Evolutionary conservation across 2,113 vertebrate genomes (phyloP).

Genomic region (Hippocampus barbouri): DNA sequence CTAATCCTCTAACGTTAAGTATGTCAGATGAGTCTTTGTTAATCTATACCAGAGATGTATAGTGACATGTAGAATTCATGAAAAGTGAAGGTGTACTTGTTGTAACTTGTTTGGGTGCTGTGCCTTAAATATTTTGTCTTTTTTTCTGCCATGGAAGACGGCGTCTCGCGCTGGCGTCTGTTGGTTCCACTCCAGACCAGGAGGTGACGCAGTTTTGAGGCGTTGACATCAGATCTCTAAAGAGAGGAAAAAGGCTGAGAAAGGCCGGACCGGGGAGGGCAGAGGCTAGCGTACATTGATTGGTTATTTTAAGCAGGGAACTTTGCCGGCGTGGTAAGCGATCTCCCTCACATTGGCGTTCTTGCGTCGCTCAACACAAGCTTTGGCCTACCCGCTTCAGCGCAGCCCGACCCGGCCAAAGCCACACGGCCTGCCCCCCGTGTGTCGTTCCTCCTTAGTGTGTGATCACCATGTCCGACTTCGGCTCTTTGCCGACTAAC

Average conservation of each 20-base stretch:
- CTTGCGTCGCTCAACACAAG: slow-evolving; percentile 25
- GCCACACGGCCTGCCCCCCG: slow-evolving; percentile 38
- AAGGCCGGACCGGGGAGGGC: slow-evolving; percentile 7
- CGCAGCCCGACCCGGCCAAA: slow-evolving; percentile 63
- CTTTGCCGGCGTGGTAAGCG: slow-evolving; percentile 54
- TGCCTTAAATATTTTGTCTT: not conserved
- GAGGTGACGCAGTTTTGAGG: slow-evolving; percentile 13
- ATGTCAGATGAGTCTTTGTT: too few relatives aligned
- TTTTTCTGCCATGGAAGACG: too few relatives aligned
- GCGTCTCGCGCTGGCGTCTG: not conserved
- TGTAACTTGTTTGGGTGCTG: not conserved
- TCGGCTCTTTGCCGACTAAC: slow-evolving; percentile 69
- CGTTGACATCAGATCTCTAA: not conserved
- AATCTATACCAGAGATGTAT: too few relatives aligned
- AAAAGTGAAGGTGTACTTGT: not conserved
- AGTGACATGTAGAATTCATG: too few relatives aligned
- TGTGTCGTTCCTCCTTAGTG: slow-evolving; percentile 24
- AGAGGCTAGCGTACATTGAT: slow-evolving; percentile 33
- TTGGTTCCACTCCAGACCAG: slow-evolving; percentile 18
- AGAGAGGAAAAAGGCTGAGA: not conserved
- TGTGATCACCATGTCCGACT: slow-evolving; percentile 75
- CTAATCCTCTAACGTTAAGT: too few relatives aligned
- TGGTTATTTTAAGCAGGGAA: slow-evolving; percentile 51
- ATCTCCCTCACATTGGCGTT: slow-evolving; percentile 31
- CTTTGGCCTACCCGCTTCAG: slow-evolving; percentile 75